Percentiles rank a stretch among this genome's conserved stretches.
phyloP scores from a whole-genome alignment of 1,140 invertebrate genomes.

The Homalodisca vitripennis region DNA sequence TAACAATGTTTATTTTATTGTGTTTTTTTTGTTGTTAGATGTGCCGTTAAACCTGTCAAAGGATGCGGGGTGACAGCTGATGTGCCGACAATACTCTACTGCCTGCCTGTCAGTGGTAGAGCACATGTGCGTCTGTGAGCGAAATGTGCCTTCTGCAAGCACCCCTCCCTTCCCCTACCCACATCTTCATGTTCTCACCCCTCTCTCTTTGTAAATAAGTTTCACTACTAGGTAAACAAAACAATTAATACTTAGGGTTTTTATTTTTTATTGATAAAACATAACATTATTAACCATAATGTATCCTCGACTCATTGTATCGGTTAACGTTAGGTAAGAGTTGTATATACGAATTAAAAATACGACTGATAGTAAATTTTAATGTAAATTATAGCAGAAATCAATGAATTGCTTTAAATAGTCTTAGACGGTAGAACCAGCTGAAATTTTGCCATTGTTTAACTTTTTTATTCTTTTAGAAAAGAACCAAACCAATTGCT shows the following conservation, averaged over 20 bases:
- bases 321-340: too few species aligned
- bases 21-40: conserved; percentile 36
- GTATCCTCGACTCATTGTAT: too few species aligned
- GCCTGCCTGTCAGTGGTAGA: neutral
- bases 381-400: too few species aligned
- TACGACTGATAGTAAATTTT: too few species aligned
- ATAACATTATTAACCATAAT: neutral
- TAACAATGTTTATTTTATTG: too few species aligned
- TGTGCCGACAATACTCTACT: neutral
- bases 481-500: too few species aligned
- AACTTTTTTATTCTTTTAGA: too few species aligned
- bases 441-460: too few species aligned
- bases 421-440: too few species aligned
- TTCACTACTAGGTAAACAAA: neutral
- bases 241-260: too few species aligned
- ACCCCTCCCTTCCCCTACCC: neutral
- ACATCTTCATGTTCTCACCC: neutral
- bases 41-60: conserved; percentile 43
- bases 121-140: neutral
- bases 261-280: neutral
- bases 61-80: conserved; percentile 38
- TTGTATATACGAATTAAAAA: too few species aligned
- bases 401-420: too few species aligned
- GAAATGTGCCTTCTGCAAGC: conserved; percentile 1
- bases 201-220: neutral